Conservation (phyloP, 2,113 vertebrate species). For the Dipodomys stephensi region DNA sequence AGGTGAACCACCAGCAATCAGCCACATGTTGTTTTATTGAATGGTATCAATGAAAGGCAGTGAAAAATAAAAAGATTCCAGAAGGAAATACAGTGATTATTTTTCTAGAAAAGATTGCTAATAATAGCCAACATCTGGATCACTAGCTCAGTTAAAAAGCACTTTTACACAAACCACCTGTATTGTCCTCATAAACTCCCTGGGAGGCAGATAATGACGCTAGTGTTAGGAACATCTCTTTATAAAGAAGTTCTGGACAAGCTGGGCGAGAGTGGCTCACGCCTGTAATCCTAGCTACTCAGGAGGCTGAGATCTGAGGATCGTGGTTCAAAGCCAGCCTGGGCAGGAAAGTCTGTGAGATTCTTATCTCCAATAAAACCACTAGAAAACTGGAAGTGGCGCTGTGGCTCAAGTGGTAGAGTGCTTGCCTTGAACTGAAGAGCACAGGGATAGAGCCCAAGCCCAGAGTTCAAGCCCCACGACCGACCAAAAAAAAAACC, state of each 20-base stretch:
- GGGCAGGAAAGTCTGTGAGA: too few relatives aligned
- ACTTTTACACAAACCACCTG: background rate
- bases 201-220: background rate
- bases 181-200: background rate
- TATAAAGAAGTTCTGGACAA: background rate
- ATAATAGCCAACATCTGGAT: background rate
- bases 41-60: background rate
- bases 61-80: background rate
- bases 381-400: too few relatives aligned
- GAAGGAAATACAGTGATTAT: background rate
- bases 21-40: background rate
- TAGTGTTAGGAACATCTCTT: background rate
- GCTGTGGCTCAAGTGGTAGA: too few relatives aligned
- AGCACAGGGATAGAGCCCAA: too few relatives aligned
- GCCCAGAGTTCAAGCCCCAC: too few relatives aligned
- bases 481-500: too few relatives aligned
- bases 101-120: constrained; percentile 11
- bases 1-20: background rate
- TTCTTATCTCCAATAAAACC: too few relatives aligned
- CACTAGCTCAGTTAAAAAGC: background rate
- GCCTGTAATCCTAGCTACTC: too few relatives aligned
- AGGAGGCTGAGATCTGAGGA: too few relatives aligned
- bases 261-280: too few relatives aligned
- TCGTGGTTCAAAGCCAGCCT: too few relatives aligned
- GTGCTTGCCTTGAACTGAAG: too few relatives aligned